Evolutionary conservation across 2,888 invertebrate genomes (phyloP), one percentile per base, ranked within the genome.

Genomic region (Notocelia uddmanniana): DNA sequence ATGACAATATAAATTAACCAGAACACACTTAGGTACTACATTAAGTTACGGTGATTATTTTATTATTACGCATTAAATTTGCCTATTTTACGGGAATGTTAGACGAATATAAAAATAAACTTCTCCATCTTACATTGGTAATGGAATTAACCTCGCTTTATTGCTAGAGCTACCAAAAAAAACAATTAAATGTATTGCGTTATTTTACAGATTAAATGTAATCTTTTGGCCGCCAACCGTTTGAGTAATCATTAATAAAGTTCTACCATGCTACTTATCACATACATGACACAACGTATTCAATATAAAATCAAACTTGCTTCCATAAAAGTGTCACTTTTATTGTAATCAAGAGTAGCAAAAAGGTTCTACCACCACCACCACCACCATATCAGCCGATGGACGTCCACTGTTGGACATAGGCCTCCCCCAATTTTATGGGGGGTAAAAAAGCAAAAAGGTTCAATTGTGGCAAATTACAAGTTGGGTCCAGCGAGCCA

Each of bases 1-100:
- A 31, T 31, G 3, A 31, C 31, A 31, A 31, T 31, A 15, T 45
- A 45, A 2, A 31, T 31, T 31, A 31, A 45, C 1, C n/a, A 8
- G n/a, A 45, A n/a, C n/a, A 45, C n/a, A 45, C 45, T n/a, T 45
- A 37, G 2, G 3, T 37, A 45, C n/a, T n/a, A 45, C 45, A 45
- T n/a, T 45, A 45, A 45, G 45, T 45, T 45, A 45, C n/a, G 8
- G 15, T 15, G 41, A 41, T 41, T 3, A 26, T 26, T 26, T 15
- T 13, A 41, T 41, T 3, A 26, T 26, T 26, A 26, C 5, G 13
- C 10, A 21, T 55, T 6, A 3, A 21, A 62, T n/a, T 23, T 54
- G 37, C 50, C 50, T 50, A 31, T 45, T 10, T 50, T 50, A 62
- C 19, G n/a, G 64, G 64, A 64, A 54, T 50, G 34, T 54, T 64